Base-by-base conservation (phyloP, 2,113 vertebrate genomes). In the Sterna hirundo region DNA sequence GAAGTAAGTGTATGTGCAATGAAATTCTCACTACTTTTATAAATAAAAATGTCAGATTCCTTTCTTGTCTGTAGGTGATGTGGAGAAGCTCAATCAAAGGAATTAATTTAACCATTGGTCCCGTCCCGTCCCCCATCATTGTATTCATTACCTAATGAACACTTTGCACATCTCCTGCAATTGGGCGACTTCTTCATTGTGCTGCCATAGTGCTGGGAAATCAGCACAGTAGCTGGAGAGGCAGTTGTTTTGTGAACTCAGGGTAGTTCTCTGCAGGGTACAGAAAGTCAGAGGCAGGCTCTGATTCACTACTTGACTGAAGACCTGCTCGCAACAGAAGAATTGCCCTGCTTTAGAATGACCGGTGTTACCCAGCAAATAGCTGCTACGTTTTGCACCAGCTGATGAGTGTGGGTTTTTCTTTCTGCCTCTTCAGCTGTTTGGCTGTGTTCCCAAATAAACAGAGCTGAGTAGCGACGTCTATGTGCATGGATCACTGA, bases 401-500 rank as follows among this genome's bases (percentile, higher is more conserved):
- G 15, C 51, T 86, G 79, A 69, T 89, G 70, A 16, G 26, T 94
- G 85, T 87, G 54, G 58, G 49, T 77, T 96, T 94, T 96, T 49
- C 64, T 92, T 93, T 70, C 66, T 90, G 77, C 77, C 23, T 88
- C 44, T 49, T 86, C 72, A 83, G 76, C 68, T 88, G n/a, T 47
- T 96, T 95, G 93, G 92, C 87, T 27, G 7, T 6, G 40, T 68
- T 94, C 90, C 92, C 76, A 93, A 77, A 83, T 49, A 91, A 83
- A 81, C 85, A 83, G 84, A 76, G 83, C 70, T 54, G 79, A 83
- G 83, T 3, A 10, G 36, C 6, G 1, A 5, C 23, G 36, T 44
- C 8, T 11, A 0, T 25, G 78, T 69, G 44, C 32, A 25, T 10
- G 64, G 54, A 65, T 96, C 70, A 76, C 74, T n/a, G 84, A 70